A percentile compares a stretch with the other conserved stretches of the same genome.
These are phyloP conservation scores for Ophion costatus DNA, from an alignment of 2,888 invertebrate genomes.

Conservation along the genomic window DNA sequence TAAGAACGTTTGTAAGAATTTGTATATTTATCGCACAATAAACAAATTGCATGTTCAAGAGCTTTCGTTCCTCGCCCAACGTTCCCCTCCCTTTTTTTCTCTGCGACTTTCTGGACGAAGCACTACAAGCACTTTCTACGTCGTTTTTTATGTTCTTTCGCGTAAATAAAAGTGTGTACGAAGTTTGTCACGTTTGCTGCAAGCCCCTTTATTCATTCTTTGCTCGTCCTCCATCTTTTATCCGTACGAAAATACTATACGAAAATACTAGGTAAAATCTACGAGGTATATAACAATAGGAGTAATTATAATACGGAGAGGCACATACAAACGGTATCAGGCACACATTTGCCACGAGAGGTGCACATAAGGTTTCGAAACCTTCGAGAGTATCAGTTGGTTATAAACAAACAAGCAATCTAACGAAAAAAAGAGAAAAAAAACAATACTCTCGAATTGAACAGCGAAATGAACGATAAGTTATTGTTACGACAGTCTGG, in stretches of 20 bases:
- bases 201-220: constrained; percentile 16
- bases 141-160: constrained; percentile 14
- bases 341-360: constrained; percentile 1
- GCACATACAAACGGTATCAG: background rate
- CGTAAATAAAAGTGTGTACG: constrained; percentile 53
- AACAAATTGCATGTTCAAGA: constrained; percentile 59
- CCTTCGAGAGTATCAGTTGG: background rate
- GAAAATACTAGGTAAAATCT: constrained; percentile 59
- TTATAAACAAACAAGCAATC: too few relatives aligned
- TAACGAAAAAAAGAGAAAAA: too few relatives aligned
- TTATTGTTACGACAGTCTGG: too few relatives aligned
- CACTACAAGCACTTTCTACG: too few relatives aligned
- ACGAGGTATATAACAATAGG: constrained; percentile 67
- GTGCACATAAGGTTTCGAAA: background rate
- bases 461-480: too few relatives aligned
- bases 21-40: constrained; percentile 61
- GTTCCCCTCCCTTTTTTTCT: too few relatives aligned
- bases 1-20: constrained; percentile 43
- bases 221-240: constrained; percentile 55
- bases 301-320: background rate
- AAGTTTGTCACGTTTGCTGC: constrained; percentile 8
- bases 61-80: constrained; percentile 19
- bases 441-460: too few relatives aligned
- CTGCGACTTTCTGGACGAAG: too few relatives aligned
- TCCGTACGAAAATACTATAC: constrained; percentile 74